phyloP scores from a whole-genome alignment of 2,888 invertebrate species.

The Machimus rusticus region DNA sequence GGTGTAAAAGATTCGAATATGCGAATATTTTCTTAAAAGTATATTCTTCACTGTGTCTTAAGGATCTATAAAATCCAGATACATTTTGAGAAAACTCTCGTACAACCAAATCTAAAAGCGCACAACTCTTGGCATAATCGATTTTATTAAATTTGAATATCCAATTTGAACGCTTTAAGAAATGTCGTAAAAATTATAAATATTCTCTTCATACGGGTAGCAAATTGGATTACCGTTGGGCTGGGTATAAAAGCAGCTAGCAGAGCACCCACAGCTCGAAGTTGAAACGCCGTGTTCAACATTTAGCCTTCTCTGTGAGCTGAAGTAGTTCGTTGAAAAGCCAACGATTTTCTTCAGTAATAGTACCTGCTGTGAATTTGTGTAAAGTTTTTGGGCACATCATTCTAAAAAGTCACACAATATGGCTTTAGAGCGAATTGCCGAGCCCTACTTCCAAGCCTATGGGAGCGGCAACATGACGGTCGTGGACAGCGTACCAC shows the following conservation, averaged over 20 bases:
- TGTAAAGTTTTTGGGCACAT: neutral
- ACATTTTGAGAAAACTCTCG: neutral
- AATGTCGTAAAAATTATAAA: neutral
- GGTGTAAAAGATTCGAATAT: too few species aligned
- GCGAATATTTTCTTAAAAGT: too few species aligned
- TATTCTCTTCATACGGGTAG: neutral
- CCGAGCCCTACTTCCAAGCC: conserved; percentile 17
- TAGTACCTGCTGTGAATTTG: neutral
- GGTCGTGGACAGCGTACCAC: conserved; percentile 59
- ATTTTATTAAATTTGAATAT: conserved; percentile 16
- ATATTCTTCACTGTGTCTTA: too few species aligned
- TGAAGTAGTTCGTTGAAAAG: conserved; percentile 28
- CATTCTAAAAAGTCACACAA: neutral
- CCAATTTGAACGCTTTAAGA: conserved; percentile 3
- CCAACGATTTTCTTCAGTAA: conserved; percentile 35
- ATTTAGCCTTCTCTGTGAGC: neutral
- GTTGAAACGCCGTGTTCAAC: conserved; percentile 12
- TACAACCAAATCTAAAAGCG: too few species aligned
- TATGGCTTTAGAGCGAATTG: conserved; percentile 11
- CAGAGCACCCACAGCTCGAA: neutral
- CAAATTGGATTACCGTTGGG: neutral
- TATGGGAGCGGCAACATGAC: conserved; percentile 30
- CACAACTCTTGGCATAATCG: too few species aligned
- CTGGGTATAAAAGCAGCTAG: neutral
- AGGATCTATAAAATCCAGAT: neutral